These are phyloP conservation scores for Bombus ignitus DNA, from an alignment of 1,140 invertebrate species.

Conservation along the genomic window DNA sequence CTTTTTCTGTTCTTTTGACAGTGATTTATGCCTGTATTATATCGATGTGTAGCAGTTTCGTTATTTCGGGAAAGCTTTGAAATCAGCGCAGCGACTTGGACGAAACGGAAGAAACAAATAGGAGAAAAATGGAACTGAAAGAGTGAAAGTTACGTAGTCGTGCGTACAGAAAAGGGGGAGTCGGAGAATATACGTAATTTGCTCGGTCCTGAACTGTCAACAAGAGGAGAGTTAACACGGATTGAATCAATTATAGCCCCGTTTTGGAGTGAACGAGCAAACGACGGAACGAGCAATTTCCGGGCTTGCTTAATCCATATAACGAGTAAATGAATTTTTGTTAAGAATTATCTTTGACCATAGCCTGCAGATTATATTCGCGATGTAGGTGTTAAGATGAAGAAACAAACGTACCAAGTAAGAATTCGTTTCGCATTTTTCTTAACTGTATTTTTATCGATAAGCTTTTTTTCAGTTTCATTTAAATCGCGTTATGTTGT, in stretches of 20 bases:
- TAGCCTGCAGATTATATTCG: neutral
- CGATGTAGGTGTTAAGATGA: neutral
- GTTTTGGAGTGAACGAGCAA: slow-evolving; percentile 49
- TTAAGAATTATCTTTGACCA: slow-evolving; percentile 27
- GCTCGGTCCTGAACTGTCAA: slow-evolving; percentile 56
- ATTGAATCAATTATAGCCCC: slow-evolving; percentile 69
- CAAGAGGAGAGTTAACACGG: slow-evolving; percentile 67
- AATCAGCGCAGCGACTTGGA: neutral
- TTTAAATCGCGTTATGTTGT: neutral
- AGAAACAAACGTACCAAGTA: neutral
- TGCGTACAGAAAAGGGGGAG: slow-evolving; percentile 23
- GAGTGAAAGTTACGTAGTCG: slow-evolving; percentile 6
- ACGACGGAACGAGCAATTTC: slow-evolving; percentile 63
- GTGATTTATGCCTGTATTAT: neutral
- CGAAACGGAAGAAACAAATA: slow-evolving; percentile 6
- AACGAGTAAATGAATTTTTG: slow-evolving; percentile 37
- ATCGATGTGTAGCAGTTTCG: slow-evolving; percentile 5
- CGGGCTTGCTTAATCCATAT: slow-evolving; percentile 51
- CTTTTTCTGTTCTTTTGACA: neutral
- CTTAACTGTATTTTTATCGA: neutral
- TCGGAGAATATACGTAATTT: slow-evolving; percentile 41
- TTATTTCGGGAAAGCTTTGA: neutral
- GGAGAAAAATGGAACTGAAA: neutral
- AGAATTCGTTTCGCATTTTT: neutral
- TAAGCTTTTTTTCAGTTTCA: neutral